These are phyloP conservation scores for Vireo griseus DNA, from an alignment of 2,797 vertebrate species.

Conservation along the genomic window DNA sequence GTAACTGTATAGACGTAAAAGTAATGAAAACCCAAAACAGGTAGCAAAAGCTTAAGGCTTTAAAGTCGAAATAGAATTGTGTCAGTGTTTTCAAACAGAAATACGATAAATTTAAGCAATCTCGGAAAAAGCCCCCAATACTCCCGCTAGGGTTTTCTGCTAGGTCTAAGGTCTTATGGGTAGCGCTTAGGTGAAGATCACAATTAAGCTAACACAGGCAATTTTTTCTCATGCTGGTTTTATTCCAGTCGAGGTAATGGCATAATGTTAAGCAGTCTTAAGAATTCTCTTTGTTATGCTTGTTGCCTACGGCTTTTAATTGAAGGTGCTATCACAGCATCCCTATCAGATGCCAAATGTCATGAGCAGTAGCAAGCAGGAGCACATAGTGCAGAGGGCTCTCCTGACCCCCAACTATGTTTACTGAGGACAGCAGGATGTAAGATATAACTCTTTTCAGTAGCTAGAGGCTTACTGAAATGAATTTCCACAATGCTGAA, in stretches of 20 bases:
- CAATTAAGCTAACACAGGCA: background rate
- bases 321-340: constrained; percentile 1
- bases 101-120: background rate
- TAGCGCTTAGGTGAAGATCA: background rate
- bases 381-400: background rate
- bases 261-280: constrained; percentile 14
- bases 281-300: background rate
- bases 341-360: background rate
- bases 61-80: background rate
- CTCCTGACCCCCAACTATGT: background rate
- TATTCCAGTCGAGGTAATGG: background rate
- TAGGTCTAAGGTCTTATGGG: background rate
- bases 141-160: background rate
- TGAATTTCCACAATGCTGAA: background rate
- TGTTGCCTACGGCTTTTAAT: constrained; percentile 18
- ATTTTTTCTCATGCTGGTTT: constrained; percentile 35
- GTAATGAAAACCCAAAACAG: constrained; percentile 37
- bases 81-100: background rate
- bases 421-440: background rate
- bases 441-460: background rate
- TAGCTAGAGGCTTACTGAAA: constrained; percentile 25
- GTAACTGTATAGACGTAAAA: background rate
- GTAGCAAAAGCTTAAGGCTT: background rate
- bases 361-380: background rate
- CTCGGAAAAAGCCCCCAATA: background rate